phyloP scores from a whole-genome alignment of 2,113 vertebrate species.

The Carassius carassius region DNA sequence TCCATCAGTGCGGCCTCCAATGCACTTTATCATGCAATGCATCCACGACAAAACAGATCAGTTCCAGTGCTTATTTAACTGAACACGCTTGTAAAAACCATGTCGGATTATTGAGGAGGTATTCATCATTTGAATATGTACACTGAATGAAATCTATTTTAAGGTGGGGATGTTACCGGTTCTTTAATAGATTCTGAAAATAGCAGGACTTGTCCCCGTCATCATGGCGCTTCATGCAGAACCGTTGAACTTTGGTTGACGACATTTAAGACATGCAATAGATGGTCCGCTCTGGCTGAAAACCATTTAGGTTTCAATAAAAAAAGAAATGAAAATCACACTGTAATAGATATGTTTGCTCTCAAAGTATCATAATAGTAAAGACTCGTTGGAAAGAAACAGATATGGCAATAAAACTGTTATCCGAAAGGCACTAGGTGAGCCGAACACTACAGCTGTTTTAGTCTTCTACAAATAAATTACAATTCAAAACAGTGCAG shows the following conservation, averaged over 20 bases:
- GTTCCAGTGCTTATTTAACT: slow-evolving; percentile 98
- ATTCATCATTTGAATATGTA: slow-evolving; percentile 80
- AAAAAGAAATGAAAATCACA: slow-evolving; percentile 36
- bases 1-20: slow-evolving; percentile 97
- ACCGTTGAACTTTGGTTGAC: slow-evolving; percentile 77
- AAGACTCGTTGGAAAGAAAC: slow-evolving; percentile 69
- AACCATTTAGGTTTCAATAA: slow-evolving; percentile 68
- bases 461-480: slow-evolving; percentile 98
- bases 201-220: not conserved
- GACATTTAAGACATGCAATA: slow-evolving; percentile 66
- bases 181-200: not conserved
- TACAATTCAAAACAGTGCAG: slow-evolving; percentile 98
- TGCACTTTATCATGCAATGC: slow-evolving; percentile 95
- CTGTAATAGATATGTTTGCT: slow-evolving; percentile 61
- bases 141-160: slow-evolving; percentile 64
- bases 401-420: slow-evolving; percentile 90
- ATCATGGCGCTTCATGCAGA: slow-evolving; percentile 43
- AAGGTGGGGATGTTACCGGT: slow-evolving; percentile 30
- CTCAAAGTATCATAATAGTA: slow-evolving; percentile 66
- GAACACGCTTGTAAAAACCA: slow-evolving; percentile 89
- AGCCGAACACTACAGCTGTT: slow-evolving; percentile 86
- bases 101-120: slow-evolving; percentile 92
- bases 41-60: slow-evolving; percentile 85
- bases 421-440: slow-evolving; percentile 95
- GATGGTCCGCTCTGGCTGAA: slow-evolving; percentile 13